Percentiles rank a stretch among this genome's conserved stretches.
Evolutionary conservation across 1,140 invertebrate species (phyloP).

Genomic region (Thaumetopoea pityocampa): DNA sequence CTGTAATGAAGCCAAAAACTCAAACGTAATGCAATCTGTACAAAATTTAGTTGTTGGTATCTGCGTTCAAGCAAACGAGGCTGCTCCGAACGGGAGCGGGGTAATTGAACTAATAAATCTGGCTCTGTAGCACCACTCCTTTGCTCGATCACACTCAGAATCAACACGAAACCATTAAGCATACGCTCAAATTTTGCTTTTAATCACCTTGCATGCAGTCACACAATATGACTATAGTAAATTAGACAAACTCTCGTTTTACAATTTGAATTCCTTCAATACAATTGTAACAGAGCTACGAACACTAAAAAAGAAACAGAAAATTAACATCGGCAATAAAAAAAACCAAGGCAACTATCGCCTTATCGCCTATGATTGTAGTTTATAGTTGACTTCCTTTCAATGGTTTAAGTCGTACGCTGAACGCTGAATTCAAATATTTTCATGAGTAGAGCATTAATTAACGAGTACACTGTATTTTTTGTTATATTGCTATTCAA

Average conservation of each 20-base stretch:
- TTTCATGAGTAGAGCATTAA: slow-evolving; percentile 10
- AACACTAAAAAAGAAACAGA: neutral
- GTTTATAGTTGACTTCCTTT: slow-evolving; percentile 1
- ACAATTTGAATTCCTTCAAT: slow-evolving; percentile 7
- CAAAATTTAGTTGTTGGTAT: slow-evolving; percentile 63
- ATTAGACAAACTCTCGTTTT: neutral
- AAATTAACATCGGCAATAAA: slow-evolving; percentile 2
- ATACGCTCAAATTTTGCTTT: slow-evolving; percentile 43
- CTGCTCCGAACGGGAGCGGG: slow-evolving; percentile 44
- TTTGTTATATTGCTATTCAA: slow-evolving; percentile 1
- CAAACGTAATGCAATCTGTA: slow-evolving; percentile 36
- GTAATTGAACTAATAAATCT: slow-evolving; percentile 75
- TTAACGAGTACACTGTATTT: slow-evolving; percentile 7
- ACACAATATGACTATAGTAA: slow-evolving; percentile 16
- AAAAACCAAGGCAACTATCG: slow-evolving; percentile 5
- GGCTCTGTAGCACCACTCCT: slow-evolving; percentile 52
- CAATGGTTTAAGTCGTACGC: slow-evolving; percentile 9
- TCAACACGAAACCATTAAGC: slow-evolving; percentile 59
- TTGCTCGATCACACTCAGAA: slow-evolving; percentile 47
- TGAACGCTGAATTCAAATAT: slow-evolving; percentile 3
- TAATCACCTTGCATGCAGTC: slow-evolving; percentile 29
- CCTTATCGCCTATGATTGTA: slow-evolving; percentile 4
- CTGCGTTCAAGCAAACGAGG: slow-evolving; percentile 53
- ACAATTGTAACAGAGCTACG: slow-evolving; percentile 1
- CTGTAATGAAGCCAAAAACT: slow-evolving; percentile 17